Conservation (phyloP, 1,140 invertebrate genomes). For the Lepidostoma basale region DNA sequence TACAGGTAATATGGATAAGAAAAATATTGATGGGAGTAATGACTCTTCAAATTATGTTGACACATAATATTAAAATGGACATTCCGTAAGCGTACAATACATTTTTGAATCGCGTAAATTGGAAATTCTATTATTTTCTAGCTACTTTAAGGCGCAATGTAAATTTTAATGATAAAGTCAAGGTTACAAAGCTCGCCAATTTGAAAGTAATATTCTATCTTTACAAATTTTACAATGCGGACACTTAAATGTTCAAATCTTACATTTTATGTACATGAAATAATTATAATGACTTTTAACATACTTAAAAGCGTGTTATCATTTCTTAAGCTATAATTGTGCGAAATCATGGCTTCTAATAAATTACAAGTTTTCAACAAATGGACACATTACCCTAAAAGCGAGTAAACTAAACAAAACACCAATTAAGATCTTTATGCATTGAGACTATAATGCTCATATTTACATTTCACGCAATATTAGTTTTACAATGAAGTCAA, state of each 20-base stretch:
- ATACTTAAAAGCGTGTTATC: slow-evolving; percentile 31
- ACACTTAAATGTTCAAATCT: slow-evolving; percentile 4
- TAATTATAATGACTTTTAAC: slow-evolving; percentile 14
- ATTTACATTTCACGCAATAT: slow-evolving; percentile 27
- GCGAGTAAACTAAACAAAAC: not conserved
- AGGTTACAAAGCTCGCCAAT: slow-evolving; percentile 40
- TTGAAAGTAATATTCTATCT: slow-evolving; percentile 19
- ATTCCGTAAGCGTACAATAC: slow-evolving; percentile 7
- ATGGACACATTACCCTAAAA: slow-evolving; percentile 16
- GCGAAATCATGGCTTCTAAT: slow-evolving; percentile 41
- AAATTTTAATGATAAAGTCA: slow-evolving; percentile 36
- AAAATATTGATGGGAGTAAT: slow-evolving; percentile 2
- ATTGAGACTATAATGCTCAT: not conserved
- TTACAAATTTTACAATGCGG: slow-evolving; percentile 26
- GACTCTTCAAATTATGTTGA: no score
- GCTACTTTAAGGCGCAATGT: slow-evolving; percentile 42
- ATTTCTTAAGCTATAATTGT: slow-evolving; percentile 37
- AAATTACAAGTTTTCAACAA: slow-evolving; percentile 37
- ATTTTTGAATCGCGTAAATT: slow-evolving; percentile 1
- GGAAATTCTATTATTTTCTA: slow-evolving; percentile 29
- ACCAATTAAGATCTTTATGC: not conserved
- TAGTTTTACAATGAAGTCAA: not conserved
- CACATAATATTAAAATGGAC: not conserved
- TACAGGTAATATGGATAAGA: not conserved
- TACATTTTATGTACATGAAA: slow-evolving; percentile 8